phyloP scores from a whole-genome alignment of 2,888 invertebrate species.

The Tetanocera ferruginea region DNA sequence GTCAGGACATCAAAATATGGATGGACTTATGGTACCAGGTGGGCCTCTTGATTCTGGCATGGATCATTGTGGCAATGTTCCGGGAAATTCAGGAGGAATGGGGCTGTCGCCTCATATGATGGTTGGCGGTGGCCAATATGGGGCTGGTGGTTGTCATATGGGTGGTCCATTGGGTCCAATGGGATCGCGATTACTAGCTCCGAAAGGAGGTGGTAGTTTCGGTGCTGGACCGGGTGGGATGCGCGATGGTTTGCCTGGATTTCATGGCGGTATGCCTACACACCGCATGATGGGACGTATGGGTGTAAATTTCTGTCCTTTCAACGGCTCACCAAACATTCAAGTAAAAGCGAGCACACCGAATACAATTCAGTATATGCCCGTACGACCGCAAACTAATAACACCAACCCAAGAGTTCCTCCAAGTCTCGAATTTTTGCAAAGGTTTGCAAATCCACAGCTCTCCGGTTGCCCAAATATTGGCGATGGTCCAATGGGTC shows the following conservation, averaged over 20 bases:
- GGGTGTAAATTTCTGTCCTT: conserved; percentile 74
- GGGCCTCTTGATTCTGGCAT: conserved; percentile 66
- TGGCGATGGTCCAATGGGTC: conserved; percentile 42
- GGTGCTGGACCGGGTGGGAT: conserved; percentile 53
- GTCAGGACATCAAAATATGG: conserved; percentile 53
- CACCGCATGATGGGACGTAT: conserved; percentile 77
- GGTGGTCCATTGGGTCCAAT: conserved; percentile 67
- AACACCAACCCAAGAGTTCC: conserved; percentile 75
- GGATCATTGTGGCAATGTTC: conserved; percentile 58
- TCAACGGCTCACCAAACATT: conserved; percentile 77
- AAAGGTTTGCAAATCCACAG: conserved; percentile 86
- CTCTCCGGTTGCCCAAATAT: conserved; percentile 67
- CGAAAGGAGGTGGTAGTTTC: conserved; percentile 75
- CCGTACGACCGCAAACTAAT: conserved; percentile 88
- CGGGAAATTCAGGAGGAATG: conserved; percentile 50
- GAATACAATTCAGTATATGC: conserved; percentile 98
- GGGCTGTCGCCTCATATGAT: conserved; percentile 40
- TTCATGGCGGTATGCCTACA: conserved; percentile 63
- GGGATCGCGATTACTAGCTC: conserved; percentile 73
- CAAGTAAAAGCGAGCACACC: conserved; percentile 97
- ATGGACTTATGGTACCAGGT: conserved; percentile 56
- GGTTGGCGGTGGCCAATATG: conserved; percentile 51
- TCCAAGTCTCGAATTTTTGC: conserved; percentile 90
- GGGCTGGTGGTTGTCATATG: conserved; percentile 57
- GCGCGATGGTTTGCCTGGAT: conserved; percentile 69